phyloP scores from a whole-genome alignment of 1,140 invertebrate genomes.

The Stegodyphus mimosarum region DNA sequence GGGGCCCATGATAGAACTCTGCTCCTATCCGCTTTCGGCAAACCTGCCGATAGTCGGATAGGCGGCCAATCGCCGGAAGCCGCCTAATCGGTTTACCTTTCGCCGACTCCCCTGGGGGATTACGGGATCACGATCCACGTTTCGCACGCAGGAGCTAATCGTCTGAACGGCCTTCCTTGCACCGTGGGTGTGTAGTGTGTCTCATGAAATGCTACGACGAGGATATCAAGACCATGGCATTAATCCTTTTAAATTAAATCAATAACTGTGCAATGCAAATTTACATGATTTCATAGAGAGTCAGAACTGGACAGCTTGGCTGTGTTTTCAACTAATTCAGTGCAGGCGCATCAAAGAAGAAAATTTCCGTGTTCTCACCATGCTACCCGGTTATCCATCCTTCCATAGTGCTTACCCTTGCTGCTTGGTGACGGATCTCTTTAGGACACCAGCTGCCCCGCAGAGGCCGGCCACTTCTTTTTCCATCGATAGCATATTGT shows the following conservation, averaged over 20 bases:
- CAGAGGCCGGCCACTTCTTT: neutral
- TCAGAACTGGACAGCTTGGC: too few species aligned
- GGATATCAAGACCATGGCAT: too few species aligned
- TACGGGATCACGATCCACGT: neutral
- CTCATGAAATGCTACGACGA: too few species aligned
- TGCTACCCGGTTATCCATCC: neutral
- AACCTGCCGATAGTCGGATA: neutral
- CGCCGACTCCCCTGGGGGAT: neutral
- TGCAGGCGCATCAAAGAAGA: neutral
- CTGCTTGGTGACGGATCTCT: neutral
- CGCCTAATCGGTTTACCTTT: neutral
- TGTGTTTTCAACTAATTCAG: too few species aligned
- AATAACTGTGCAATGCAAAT: too few species aligned
- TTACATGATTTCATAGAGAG: too few species aligned
- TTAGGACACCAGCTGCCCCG: neutral
- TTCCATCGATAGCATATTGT: neutral
- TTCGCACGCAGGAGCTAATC: neutral
- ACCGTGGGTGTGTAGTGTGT: too few species aligned
- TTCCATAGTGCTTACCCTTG: neutral
- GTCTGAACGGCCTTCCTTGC: too few species aligned
- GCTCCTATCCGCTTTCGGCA: neutral
- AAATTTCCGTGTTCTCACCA: neutral
- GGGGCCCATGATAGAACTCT: too few species aligned
- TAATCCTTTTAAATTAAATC: too few species aligned
- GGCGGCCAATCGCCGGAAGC: neutral